These are phyloP conservation scores for Cryptoblepharus egeriae DNA, from an alignment of 2,797 vertebrate genomes.

Conservation along the genomic window DNA sequence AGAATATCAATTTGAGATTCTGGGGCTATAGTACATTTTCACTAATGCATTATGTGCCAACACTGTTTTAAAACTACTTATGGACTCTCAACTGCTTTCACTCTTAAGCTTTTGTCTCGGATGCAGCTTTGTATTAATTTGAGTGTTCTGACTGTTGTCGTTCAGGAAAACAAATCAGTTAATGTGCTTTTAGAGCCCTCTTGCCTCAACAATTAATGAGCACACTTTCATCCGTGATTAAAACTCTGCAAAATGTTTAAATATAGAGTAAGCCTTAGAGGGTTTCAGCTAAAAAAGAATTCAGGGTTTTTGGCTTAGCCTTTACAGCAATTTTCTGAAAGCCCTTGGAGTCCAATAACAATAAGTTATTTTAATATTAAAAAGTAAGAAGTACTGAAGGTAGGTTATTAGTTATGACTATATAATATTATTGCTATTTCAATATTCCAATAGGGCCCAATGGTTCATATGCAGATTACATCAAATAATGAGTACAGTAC, in stretches of 20 bases:
- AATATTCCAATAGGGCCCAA: slow-evolving; percentile 16
- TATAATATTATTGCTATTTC: slow-evolving; percentile 28
- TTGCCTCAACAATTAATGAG: slow-evolving; percentile 13
- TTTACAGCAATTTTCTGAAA: slow-evolving; percentile 39
- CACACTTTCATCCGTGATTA: slow-evolving; percentile 12
- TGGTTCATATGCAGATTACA: not conserved
- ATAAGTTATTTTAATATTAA: slow-evolving; percentile 47
- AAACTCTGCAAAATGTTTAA: slow-evolving; percentile 22
- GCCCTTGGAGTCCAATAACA: slow-evolving; percentile 8
- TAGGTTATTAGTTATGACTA: slow-evolving; percentile 21
- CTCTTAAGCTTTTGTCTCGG: slow-evolving; percentile 28
- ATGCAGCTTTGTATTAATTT: slow-evolving; percentile 9
- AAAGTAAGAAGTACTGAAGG: slow-evolving; percentile 9
- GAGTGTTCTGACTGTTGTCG: not conserved
- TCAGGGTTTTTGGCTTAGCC: slow-evolving; percentile 10
- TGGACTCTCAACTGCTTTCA: slow-evolving; percentile 17
- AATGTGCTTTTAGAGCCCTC: slow-evolving; percentile 28
- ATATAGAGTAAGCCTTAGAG: slow-evolving; percentile 4
- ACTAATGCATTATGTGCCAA: not conserved
- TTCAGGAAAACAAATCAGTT: not conserved
- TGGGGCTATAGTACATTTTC: not conserved
- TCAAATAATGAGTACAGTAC: not conserved
- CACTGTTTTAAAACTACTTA: not conserved
- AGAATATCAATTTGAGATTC: not conserved
- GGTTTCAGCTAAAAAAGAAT: slow-evolving; percentile 14